Evolutionary conservation across 2,888 invertebrate genomes (phyloP).

Genomic region (Plagiodera versicolora): DNA sequence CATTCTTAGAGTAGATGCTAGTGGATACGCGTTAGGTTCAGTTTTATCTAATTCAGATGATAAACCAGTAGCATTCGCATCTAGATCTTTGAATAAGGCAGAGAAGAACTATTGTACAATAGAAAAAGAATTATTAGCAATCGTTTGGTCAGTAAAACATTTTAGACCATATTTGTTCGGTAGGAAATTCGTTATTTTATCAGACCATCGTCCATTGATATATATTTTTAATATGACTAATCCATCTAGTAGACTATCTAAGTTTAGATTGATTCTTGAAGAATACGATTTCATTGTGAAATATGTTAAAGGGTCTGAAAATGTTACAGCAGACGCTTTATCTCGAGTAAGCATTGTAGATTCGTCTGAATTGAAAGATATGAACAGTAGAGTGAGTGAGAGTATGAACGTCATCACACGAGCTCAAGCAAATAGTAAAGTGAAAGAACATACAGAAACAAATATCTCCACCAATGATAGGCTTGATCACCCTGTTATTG

Average conservation of each 20-base stretch:
- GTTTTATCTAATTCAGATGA: constrained; percentile 16
- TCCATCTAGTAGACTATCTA: constrained; percentile 14
- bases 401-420: not conserved
- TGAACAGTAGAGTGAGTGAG: not conserved
- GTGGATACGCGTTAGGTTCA: constrained; percentile 19
- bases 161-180: constrained; percentile 11
- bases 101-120: not conserved
- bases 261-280: constrained; percentile 13
- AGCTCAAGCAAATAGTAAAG: not conserved
- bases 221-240: not conserved
- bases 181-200: not conserved
- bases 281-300: constrained; percentile 15
- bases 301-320: not conserved
- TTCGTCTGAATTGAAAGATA: not conserved
- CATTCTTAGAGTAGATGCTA: constrained; percentile 19
- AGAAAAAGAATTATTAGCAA: not conserved
- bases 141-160: constrained; percentile 8
- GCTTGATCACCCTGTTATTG: not conserved
- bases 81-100: constrained; percentile 24
- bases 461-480: not conserved
- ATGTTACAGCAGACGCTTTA: not conserved
- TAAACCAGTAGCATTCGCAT: constrained; percentile 25
- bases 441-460: not conserved
- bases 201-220: not conserved
- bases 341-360: not conserved